Base-by-base conservation (phyloP, 2,888 invertebrate species). In the Lysandra bellargus region DNA sequence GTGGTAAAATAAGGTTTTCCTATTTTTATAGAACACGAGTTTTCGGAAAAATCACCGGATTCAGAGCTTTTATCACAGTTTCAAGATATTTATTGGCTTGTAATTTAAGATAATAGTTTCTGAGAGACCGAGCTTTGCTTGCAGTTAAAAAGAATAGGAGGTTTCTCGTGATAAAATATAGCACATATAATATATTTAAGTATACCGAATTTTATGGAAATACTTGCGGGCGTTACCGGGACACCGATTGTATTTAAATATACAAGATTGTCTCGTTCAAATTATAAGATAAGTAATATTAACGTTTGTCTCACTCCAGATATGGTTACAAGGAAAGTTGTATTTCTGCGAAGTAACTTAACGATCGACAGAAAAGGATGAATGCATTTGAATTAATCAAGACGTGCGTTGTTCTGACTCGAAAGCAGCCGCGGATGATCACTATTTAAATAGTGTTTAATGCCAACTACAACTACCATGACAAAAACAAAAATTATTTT, bases 341-440 rank as follows among this genome's bases (percentile, higher is more conserved):
- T 83, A 84, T 86, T 89, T 90, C 91, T 88, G 81, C 84, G 90
- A 91, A 90, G 83, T 82, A 84, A 83, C 80, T 84, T 84, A 83
- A 84, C 85, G 87, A 86, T 86, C 85, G 86, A 84, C 85, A 81
- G 81, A 82, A 82, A 80, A 81, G 80, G 80, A 78, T 79, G 80
- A 81, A 82, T 79, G 79, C 80, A 80, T 82, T 82, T 80, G 79
- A 81, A 83, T 83, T 49, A 78, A 77, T 75, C 14, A 78, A 76
- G 30, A 57, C 37, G n/a, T 30, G 75, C 75, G 33, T 40, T 49
- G 49, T 76, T 23, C 57, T n/a, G 33, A n/a, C 57, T 33, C 53
- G 33, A 76, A 76, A 30, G 53, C 33, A 76, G 33, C 53, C 14
- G 49, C 5, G 2, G 37, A 14, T 53, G 17, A 57, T 75, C 49